Evolutionary conservation across 2,113 vertebrate genomes (phyloP).

Genomic region (Callipepla squamata): DNA sequence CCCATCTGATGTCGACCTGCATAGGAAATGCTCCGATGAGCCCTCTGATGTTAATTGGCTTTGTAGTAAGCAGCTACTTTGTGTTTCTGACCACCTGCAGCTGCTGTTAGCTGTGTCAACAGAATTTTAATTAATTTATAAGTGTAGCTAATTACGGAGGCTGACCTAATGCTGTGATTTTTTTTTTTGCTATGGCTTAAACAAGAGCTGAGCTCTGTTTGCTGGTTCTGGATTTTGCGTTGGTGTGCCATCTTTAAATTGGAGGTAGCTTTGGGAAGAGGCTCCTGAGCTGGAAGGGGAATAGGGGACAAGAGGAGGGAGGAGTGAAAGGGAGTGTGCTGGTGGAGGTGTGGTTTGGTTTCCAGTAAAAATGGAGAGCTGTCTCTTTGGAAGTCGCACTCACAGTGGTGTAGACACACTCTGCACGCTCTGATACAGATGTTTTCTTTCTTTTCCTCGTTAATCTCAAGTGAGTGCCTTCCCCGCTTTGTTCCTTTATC

Average conservation of each 20-base stretch:
- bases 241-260: neutral
- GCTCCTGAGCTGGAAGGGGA: neutral
- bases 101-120: conserved; percentile 26
- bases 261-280: neutral
- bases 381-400: neutral
- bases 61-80: neutral
- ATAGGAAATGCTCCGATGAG: neutral
- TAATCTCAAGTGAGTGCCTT: neutral
- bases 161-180: neutral
- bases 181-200: conserved; percentile 1
- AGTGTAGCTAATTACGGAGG: neutral
- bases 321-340: neutral
- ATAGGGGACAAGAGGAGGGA: neutral
- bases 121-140: neutral
- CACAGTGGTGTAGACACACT: neutral
- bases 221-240: neutral
- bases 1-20: neutral
- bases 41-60: neutral
- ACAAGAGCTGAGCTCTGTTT: neutral
- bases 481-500: neutral
- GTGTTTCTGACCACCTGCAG: conserved; percentile 25
- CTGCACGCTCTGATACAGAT: neutral
- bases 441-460: neutral
- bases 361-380: neutral
- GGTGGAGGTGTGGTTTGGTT: neutral